phyloP scores from a whole-genome alignment of 2,113 vertebrate species.

The Zeus faber region DNA sequence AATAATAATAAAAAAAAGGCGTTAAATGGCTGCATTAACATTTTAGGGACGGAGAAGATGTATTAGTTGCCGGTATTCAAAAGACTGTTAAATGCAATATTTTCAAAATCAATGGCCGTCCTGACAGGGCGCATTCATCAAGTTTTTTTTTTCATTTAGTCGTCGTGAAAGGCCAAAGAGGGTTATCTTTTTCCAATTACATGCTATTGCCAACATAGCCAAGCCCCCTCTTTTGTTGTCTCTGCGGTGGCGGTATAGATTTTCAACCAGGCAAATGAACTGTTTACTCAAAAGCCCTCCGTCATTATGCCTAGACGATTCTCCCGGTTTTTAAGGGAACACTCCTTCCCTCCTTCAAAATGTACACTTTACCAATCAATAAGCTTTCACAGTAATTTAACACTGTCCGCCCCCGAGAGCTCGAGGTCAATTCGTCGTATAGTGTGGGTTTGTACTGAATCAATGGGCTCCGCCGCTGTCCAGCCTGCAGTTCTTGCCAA shows the following conservation, averaged over 20 bases:
- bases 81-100: slow-evolving; percentile 42
- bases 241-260: slow-evolving; percentile 56
- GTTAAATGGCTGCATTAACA: slow-evolving; percentile 10
- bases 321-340: slow-evolving; percentile 23
- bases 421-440: slow-evolving; percentile 32
- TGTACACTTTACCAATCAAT: slow-evolving; percentile 64
- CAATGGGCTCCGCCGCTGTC: slow-evolving; percentile 4
- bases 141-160: slow-evolving; percentile 53
- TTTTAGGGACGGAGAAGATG: slow-evolving; percentile 34
- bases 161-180: slow-evolving; percentile 26
- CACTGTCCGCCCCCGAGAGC: slow-evolving; percentile 41
- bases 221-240: slow-evolving; percentile 28
- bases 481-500: slow-evolving; percentile 9
- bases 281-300: slow-evolving; percentile 37
- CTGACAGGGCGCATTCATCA: slow-evolving; percentile 64
- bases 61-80: slow-evolving; percentile 49
- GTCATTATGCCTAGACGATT: slow-evolving; percentile 34
- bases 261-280: slow-evolving; percentile 52
- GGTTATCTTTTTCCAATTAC: slow-evolving; percentile 54
- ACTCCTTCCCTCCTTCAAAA: slow-evolving; percentile 34
- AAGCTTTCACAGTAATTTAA: slow-evolving; percentile 57
- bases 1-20: slow-evolving; percentile 1
- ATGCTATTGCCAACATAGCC: slow-evolving; percentile 30
- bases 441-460: slow-evolving; percentile 25
- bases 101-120: slow-evolving; percentile 61